phyloP scores from a whole-genome alignment of 2,113 vertebrate genomes.

The Ammospiza caudacuta region DNA sequence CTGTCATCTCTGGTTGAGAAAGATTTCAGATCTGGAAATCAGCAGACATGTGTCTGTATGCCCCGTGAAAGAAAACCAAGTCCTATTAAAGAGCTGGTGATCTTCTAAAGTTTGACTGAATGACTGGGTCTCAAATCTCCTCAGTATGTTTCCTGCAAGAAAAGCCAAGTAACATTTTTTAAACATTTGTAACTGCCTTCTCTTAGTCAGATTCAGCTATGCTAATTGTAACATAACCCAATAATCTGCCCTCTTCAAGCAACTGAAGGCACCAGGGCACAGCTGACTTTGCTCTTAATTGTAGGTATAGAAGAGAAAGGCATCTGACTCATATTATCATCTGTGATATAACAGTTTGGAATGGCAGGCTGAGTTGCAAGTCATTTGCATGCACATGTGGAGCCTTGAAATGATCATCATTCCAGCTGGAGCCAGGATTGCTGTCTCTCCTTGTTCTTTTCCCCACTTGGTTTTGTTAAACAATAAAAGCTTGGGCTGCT shows the following conservation, averaged over 20 bases:
- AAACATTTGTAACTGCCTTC: neutral
- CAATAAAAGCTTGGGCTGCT: neutral
- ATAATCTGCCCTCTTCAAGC: neutral
- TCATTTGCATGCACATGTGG: neutral
- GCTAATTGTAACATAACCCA: neutral
- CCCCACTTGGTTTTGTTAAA: neutral
- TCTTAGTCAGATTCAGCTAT: neutral
- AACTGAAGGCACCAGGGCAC: neutral
- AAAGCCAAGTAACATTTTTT: neutral
- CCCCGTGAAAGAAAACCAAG: neutral
- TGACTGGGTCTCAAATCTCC: neutral
- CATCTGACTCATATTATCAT: neutral
- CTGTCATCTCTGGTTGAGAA: neutral
- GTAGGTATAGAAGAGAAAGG: neutral
- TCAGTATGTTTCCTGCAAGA: neutral
- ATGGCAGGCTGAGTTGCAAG: neutral
- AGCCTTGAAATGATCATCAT: neutral
- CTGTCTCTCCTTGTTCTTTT: neutral
- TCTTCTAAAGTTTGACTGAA: neutral
- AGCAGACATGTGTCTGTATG: neutral
- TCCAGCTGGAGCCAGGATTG: neutral
- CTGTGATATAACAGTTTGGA: neutral
- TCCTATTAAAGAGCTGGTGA: neutral
- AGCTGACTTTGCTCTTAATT: neutral
- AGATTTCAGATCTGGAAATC: neutral